Conservation (phyloP, 2,113 vertebrate species). For the Centropus bengalensis region DNA sequence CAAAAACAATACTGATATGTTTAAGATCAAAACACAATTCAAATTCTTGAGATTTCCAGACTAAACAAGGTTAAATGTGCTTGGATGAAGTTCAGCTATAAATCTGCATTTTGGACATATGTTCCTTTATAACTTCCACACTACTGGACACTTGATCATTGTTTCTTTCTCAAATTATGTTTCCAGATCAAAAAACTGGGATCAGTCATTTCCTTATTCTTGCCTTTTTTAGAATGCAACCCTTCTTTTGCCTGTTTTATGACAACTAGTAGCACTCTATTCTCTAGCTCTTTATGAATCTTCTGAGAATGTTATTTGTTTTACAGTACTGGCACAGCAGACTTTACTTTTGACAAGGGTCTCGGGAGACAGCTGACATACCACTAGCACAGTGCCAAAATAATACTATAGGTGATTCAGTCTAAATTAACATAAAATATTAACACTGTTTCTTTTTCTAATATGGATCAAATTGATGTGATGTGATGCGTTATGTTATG, state of each 20-base stretch:
- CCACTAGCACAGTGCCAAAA: background rate
- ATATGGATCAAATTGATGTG: background rate
- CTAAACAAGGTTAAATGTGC: slow-evolving; percentile 9
- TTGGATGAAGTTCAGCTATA: slow-evolving; percentile 9
- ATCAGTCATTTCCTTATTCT: slow-evolving; percentile 35
- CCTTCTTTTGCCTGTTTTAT: slow-evolving; percentile 51
- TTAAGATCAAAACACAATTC: background rate
- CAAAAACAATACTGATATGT: background rate
- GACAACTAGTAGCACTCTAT: slow-evolving; percentile 55
- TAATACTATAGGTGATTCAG: background rate
- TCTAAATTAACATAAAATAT: background rate
- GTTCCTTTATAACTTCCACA: slow-evolving; percentile 22
- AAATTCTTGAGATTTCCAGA: slow-evolving; percentile 13
- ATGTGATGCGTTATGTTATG: background rate
- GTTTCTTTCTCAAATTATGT: slow-evolving; percentile 46
- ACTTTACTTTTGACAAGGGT: background rate
- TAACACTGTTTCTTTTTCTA: background rate
- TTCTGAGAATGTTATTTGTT: slow-evolving; percentile 61
- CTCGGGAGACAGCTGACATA: slow-evolving; percentile 38
- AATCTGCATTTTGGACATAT: background rate
- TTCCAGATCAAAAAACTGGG: slow-evolving; percentile 52
- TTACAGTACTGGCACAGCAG: slow-evolving; percentile 34
- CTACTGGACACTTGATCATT: slow-evolving; percentile 6
- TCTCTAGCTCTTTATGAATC: slow-evolving; percentile 51
- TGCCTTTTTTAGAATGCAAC: slow-evolving; percentile 37